Base-by-base conservation (phyloP, 2,888 invertebrate genomes). In the Platycheirus rosarum region DNA sequence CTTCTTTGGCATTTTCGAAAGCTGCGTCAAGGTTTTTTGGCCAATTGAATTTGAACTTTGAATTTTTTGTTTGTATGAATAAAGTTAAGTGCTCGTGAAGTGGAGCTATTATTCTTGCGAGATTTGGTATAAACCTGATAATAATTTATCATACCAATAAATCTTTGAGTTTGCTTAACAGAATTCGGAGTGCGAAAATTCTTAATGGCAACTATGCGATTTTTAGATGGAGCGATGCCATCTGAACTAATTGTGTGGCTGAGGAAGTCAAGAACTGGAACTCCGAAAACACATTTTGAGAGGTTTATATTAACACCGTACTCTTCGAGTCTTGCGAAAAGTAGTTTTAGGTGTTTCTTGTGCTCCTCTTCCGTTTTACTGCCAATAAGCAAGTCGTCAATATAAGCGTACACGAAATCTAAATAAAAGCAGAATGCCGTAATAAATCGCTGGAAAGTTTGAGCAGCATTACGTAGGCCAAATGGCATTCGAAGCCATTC, bases 1-100 rank as follows among this genome's bases (percentile, higher is more conserved):
- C 35, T 35, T 35, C n/a, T 7, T 65, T 73, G 4, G 46, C 48
- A 4, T 55, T 23, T 7, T 55, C 4, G 26, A 73, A 53, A 11
- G 8, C 9, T 9, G 8, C 13, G 35, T 48, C 29, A 11, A 51
- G 37, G 13, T 48, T 11, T 9, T 42, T 20, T 2, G 62, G 49
- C 73, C 73, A 73, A 2, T 14, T 5, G 35, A 35, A 35, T 35
- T 35, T 11, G 2, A 11, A 11, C 35, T 35, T 35, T 35, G n/a
- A 35, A 7, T 35, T 35, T 35, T 35, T 35, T 35, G 35, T 35
- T 35, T 35, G 9, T 11, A n/a, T 35, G n/a, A 35, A 35, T 35
- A 35, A 35, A 11, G 35, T n/a, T 35, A 35, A 11, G 35, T 35
- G 35, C n/a, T n/a, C n/a, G n/a, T n/a, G n/a, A n/a, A n/a, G n/a